These are phyloP conservation scores for Chaitophorus viminalis DNA, from an alignment of 2,888 invertebrate species.

Conservation along the genomic window DNA sequence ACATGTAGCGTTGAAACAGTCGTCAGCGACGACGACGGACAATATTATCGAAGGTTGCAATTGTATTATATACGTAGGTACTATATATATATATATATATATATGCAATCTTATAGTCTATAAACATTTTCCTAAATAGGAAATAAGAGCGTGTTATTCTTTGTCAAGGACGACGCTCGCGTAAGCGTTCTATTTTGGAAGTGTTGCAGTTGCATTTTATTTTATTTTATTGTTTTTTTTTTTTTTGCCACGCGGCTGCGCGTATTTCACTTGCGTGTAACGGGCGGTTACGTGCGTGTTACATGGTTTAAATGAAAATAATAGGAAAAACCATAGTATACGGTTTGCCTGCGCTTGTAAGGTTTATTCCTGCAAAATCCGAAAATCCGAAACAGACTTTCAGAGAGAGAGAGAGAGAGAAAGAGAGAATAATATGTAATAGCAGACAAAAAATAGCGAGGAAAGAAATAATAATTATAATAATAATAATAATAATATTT, in stretches of 20 bases:
- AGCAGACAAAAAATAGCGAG: conserved; percentile 3
- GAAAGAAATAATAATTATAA: conserved; percentile 26
- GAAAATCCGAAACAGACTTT: conserved; percentile 45
- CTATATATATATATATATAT: too few relatives aligned
- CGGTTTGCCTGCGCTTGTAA: neutral
- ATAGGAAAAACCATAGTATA: neutral
- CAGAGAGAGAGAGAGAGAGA: too few relatives aligned
- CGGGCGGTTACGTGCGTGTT: neutral
- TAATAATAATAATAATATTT: conserved; percentile 42
- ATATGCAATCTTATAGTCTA: too few relatives aligned
- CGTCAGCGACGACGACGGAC: neutral
- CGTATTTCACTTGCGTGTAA: neutral
- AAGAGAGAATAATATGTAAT: too few relatives aligned
- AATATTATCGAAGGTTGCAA: conserved; percentile 1
- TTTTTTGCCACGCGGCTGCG: neutral
- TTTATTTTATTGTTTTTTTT: neutral
- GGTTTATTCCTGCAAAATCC: conserved; percentile 19
- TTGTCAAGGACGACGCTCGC: conserved; percentile 16
- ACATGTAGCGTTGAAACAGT: too few relatives aligned
- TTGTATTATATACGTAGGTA: neutral
- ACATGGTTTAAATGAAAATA: neutral
- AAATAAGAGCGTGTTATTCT: neutral
- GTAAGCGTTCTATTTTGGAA: neutral
- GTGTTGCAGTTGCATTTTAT: neutral
- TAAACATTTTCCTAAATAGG: conserved; percentile 14